phyloP scores from a whole-genome alignment of 2,888 invertebrate genomes.

The Ypsolopha scabrella region DNA sequence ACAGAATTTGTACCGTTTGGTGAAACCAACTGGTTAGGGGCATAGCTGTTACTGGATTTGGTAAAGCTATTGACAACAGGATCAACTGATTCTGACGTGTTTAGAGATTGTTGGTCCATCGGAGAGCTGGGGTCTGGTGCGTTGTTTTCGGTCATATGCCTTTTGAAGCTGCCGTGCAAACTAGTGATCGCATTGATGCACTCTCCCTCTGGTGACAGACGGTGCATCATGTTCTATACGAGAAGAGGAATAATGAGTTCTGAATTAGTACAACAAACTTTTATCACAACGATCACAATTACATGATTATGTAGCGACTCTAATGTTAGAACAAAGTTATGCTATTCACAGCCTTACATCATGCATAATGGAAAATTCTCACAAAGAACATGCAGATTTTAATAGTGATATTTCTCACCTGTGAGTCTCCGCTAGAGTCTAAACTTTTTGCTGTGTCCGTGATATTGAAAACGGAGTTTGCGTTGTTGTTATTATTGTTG shows the following conservation, averaged over 20 bases:
- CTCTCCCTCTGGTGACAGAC: constrained; percentile 79
- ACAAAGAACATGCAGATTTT: no score
- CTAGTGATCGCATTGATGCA: constrained; percentile 72
- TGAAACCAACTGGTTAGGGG: constrained; percentile 56
- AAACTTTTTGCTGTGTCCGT: constrained; percentile 41
- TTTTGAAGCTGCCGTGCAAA: constrained; percentile 75
- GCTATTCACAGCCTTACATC: constrained; percentile 25
- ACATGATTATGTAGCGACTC: constrained; percentile 13
- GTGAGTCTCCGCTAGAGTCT: constrained; percentile 46
- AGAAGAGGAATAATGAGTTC: constrained; percentile 43
- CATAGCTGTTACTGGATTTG: constrained; percentile 48
- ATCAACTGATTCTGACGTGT: constrained; percentile 49
- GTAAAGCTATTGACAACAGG: constrained; percentile 46
- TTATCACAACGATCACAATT: background rate
- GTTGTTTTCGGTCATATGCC: constrained; percentile 64
- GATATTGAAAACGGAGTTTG: constrained; percentile 44
- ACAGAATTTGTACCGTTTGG: constrained; percentile 64
- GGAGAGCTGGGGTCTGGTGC: constrained; percentile 51
- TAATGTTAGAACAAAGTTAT: constrained; percentile 19
- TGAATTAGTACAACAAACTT: constrained; percentile 21
- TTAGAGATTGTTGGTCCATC: constrained; percentile 48
- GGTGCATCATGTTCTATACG: constrained; percentile 75
- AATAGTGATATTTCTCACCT: constrained; percentile 36
- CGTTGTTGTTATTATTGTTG: constrained; percentile 56
- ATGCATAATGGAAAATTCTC: constrained; percentile 20